A percentile compares a stretch with the other conserved stretches of the same genome.
Conservation (phyloP, 2,888 invertebrate genomes). For the Leptopilina drosophilae region DNA sequence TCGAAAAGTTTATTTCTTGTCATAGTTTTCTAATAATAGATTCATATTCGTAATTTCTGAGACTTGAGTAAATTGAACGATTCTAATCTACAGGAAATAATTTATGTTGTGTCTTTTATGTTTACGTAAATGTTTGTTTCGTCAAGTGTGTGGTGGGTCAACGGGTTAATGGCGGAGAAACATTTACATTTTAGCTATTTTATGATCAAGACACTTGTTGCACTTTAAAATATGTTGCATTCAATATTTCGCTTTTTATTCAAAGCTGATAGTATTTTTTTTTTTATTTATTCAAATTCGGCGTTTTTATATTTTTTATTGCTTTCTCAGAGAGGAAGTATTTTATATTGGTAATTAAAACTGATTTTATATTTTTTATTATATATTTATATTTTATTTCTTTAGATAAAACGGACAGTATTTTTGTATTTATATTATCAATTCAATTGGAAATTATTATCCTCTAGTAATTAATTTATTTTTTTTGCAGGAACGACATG, state of each 20-base stretch:
- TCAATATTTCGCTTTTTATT: background rate
- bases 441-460: too few species aligned
- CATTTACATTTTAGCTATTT: conserved; percentile 23
- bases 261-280: background rate
- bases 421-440: too few species aligned
- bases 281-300: background rate
- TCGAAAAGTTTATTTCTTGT: conserved; percentile 22
- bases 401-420: too few species aligned
- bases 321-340: too few species aligned
- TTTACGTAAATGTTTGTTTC: conserved; percentile 40
- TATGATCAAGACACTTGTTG: conserved; percentile 12
- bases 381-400: too few species aligned
- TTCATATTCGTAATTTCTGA: background rate
- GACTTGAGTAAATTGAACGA: conserved; percentile 18
- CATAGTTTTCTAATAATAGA: conserved; percentile 5
- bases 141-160: conserved; percentile 14
- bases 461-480: background rate
- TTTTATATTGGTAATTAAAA: too few species aligned
- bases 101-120: conserved; percentile 19
- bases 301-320: background rate
- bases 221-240: conserved; percentile 12
- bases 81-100: conserved; percentile 29
- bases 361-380: too few species aligned
- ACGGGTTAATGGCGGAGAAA: conserved; percentile 19
- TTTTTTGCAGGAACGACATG: conserved; percentile 65